Conservation (phyloP, 2,888 invertebrate genomes). For the Lithophane ornitopus region DNA sequence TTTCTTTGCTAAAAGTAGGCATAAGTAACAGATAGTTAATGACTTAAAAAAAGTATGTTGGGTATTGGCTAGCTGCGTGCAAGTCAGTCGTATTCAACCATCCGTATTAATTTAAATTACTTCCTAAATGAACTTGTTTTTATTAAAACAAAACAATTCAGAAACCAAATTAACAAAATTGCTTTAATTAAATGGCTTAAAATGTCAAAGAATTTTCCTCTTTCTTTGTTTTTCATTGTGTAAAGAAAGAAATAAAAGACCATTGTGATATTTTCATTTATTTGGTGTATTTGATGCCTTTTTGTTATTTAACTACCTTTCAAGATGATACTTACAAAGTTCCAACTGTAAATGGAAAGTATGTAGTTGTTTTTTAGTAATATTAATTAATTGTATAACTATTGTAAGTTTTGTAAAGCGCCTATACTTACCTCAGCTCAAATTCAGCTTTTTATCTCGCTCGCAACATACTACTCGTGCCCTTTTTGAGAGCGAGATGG, state of each 20-base stretch:
- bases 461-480: too few species aligned
- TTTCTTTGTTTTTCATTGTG: conserved; percentile 20
- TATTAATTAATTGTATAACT: too few species aligned
- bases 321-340: neutral
- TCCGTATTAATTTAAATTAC: conserved; percentile 22
- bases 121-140: conserved; percentile 25
- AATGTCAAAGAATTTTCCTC: conserved; percentile 44
- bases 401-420: too few species aligned
- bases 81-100: neutral
- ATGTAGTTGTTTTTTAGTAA: too few species aligned
- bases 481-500: too few species aligned
- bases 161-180: conserved; percentile 45
- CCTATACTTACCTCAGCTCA: too few species aligned
- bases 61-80: neutral
- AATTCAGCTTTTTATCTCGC: too few species aligned
- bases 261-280: conserved; percentile 30
- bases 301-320: conserved; percentile 8
- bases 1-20: neutral
- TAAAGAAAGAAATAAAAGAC: conserved; percentile 15
- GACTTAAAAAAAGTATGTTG: neutral
- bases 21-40: neutral
- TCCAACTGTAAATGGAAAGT: too few species aligned
- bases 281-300: conserved; percentile 5
- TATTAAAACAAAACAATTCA: conserved; percentile 36
- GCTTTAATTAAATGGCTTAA: conserved; percentile 25